A percentile compares a stretch with the other conserved stretches of the same genome.
Evolutionary conservation across 2,113 vertebrate species (phyloP).

Genomic region (Ictalurus punctatus): DNA sequence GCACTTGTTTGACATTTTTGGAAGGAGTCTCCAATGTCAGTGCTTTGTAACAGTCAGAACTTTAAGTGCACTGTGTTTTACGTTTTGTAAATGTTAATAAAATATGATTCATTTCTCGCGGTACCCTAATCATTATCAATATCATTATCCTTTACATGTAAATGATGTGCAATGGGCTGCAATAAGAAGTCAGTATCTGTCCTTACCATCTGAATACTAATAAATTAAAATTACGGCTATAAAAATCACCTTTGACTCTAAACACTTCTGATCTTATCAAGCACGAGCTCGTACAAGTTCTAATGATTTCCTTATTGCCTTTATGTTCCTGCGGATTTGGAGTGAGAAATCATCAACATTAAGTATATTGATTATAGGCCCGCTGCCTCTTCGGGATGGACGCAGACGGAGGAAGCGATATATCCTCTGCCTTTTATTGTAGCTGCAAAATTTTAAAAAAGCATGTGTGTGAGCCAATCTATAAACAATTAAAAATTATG

Average conservation of each 20-base stretch:
- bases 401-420: background rate
- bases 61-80: no score
- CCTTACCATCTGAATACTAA: background rate
- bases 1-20: background rate
- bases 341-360: background rate
- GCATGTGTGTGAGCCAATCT: background rate
- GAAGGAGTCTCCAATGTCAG: background rate
- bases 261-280: background rate
- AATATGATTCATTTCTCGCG: background rate
- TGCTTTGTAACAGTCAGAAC: background rate
- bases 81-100: background rate
- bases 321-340: background rate
- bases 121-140: background rate
- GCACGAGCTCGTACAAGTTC: no score
- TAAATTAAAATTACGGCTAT: background rate
- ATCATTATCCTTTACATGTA: background rate
- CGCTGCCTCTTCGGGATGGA: background rate
- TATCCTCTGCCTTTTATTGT: background rate
- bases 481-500: background rate
- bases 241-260: background rate
- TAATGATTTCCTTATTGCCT: background rate
- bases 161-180: background rate
- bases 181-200: background rate
- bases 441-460: background rate
- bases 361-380: constrained; percentile 5